Evolutionary conservation across 2,113 vertebrate species (phyloP), one percentile per base, ranked within the genome.

Genomic region (Eudyptes chrysolophus): DNA sequence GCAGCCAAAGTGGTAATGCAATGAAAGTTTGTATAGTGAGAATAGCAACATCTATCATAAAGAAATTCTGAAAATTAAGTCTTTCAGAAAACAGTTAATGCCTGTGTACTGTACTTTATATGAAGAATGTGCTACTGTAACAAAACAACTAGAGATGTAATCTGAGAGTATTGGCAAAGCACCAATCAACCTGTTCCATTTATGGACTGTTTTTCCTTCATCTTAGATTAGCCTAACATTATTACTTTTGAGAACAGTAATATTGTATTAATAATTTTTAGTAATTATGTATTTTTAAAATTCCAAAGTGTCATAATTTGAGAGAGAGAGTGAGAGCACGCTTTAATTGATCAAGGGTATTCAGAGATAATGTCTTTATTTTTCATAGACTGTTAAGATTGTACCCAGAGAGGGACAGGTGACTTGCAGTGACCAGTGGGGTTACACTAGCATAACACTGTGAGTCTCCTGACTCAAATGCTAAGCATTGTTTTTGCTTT

Each of bases 281-380:
- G 14, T 61, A 54, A 75, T 40, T 13, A 26, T 9, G 1, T 42
- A 2, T 54, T 87, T 61, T 71, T 13, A 6, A 7, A 49, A 30
- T 40, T 25, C 5, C 20, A 9, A 54, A 55, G 32, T 60, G 34
- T 17, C 3, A 2, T 44, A 3, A 32, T 65, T 57, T 8, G 60
- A 11, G 66, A n/a, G 13, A 6, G 34, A 49, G 12, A 19, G 2
- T 0, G 13, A 20, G 30, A 16, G 18, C 6, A 5, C 0, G 1
- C 62, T 70, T 1, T 29, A 4, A 9, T 9, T 82, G 52, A 52
- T 69, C 4, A 13, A 69, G 16, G 10, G 7, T 49, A 12, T 75
- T 78, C 18, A 32, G 44, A 60, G 46, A 13, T 27, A 18, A 24
- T 1, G 2, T 22, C 32, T 30, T 13, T 52, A 0, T 40, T 25